Evolutionary conservation across 2,797 vertebrate species (phyloP), one percentile per base, ranked within the genome.

Genomic region (Sebastes kiyomatsui): DNA sequence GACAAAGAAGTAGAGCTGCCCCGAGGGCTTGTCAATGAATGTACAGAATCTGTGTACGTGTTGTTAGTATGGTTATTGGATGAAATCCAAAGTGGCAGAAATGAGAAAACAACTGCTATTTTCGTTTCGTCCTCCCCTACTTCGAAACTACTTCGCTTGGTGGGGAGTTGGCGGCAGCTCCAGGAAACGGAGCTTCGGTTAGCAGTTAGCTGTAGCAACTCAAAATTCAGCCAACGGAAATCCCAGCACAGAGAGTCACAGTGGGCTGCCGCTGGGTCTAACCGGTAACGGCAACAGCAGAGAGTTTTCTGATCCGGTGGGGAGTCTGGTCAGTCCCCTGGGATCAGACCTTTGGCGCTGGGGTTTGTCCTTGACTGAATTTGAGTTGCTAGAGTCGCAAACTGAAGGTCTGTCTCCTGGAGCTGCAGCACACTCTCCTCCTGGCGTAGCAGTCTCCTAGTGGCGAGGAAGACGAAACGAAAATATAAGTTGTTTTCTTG

Each of bases 351-450:
- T 2, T 42, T 42, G 25, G 4, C 27, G 1, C 56, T 18, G 4
- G 27, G 58, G 58, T 9, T 28, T 46, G 14, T 46, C 42, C 38
- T 7, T 42, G 38, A 42, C 38, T 42, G 38, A 38, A 46, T 46
- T 18, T 5, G 2, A 30, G 4, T 10, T 30, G 58, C 58, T 30
- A 10, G 8, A 60, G 58, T 27, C 8, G 18, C 28, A 18, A 20
- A 11, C 27, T 6, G 27, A 60, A 60, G 27, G 7, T 60, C 58
- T 6, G 22, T 56, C 55, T 60, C 16, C 16, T 0, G 16, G 58
- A 60, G 4, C 25, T 20, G 27, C 58, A 4, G 4, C 0, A 0
- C 16, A 4, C 27, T 30, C 27, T 20, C 56, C 23, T 27, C 27
- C 58, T 20, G 8, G 27, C 8, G 58, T 28, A 30, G 16, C 0